Percentiles rank a stretch among this genome's conserved stretches.
These are phyloP conservation scores for Calonectris borealis DNA, from an alignment of 2,113 vertebrate species.

Conservation along the genomic window DNA sequence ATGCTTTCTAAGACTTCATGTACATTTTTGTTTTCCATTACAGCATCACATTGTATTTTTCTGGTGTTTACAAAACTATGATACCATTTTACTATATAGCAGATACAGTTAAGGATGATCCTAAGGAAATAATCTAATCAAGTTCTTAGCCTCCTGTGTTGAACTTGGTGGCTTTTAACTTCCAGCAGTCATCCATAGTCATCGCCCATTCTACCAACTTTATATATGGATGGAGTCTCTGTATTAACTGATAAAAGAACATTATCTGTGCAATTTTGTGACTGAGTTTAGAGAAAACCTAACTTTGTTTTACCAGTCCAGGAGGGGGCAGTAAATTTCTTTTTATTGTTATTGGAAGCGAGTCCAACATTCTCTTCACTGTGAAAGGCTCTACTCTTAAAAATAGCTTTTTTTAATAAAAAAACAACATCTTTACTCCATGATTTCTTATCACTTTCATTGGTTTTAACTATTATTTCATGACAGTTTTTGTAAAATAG, in stretches of 20 bases:
- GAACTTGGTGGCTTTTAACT: not conserved
- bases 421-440: not conserved
- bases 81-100: not conserved
- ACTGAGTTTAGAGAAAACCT: not conserved
- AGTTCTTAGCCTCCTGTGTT: not conserved
- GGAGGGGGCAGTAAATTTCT: constrained; percentile 75
- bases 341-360: constrained; percentile 42
- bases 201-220: not conserved
- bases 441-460: not conserved
- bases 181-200: not conserved
- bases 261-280: not conserved
- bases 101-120: not conserved
- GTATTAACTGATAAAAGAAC: not conserved
- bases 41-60: not conserved
- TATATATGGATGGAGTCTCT: not conserved
- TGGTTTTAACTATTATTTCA: not conserved
- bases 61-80: not conserved
- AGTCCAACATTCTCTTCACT: not conserved
- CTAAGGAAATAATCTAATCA: not conserved
- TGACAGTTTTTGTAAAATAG: not conserved
- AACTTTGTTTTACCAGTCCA: constrained; percentile 47
- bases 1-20: not conserved
- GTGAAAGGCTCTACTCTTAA: not conserved
- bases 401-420: not conserved
- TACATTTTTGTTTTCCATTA: not conserved